Conservation (phyloP, 2,797 vertebrate genomes). For the Lagocephalus sceleratus region DNA sequence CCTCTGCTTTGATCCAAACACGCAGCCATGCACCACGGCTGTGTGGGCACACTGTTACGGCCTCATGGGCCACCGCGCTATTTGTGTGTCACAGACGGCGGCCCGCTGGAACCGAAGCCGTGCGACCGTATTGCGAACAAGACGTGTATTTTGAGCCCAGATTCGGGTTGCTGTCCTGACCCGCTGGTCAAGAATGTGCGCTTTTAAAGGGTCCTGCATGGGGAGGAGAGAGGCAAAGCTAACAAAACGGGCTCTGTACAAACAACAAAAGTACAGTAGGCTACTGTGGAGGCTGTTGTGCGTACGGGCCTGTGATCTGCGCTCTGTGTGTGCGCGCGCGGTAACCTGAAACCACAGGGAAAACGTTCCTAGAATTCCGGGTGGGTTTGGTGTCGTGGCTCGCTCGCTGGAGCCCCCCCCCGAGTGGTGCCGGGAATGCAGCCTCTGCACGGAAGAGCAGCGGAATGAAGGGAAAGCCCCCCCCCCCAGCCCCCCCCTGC, state of each 20-base stretch:
- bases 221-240: slow-evolving; percentile 50
- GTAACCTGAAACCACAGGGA: slow-evolving; percentile 75
- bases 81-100: slow-evolving; percentile 25
- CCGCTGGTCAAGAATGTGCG: slow-evolving; percentile 31
- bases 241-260: slow-evolving; percentile 59
- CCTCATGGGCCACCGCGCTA: slow-evolving; percentile 37
- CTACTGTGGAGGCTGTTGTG: slow-evolving; percentile 51
- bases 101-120: no score
- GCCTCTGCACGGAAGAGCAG: slow-evolving; percentile 56
- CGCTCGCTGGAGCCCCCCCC: slow-evolving; percentile 60
- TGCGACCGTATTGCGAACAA: slow-evolving; percentile 45
- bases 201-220: slow-evolving; percentile 51
- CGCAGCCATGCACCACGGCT: slow-evolving; percentile 15
- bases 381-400: slow-evolving; percentile 72
- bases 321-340: slow-evolving; percentile 52
- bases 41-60: slow-evolving; percentile 39
- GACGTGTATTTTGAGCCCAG: slow-evolving; percentile 39
- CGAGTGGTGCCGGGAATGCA: slow-evolving; percentile 66
- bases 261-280: slow-evolving; percentile 73
- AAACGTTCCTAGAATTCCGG: slow-evolving; percentile 76
- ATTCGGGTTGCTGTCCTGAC: slow-evolving; percentile 26
- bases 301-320: slow-evolving; percentile 44
- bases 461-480: slow-evolving; percentile 54
- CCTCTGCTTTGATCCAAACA: slow-evolving; percentile 53
- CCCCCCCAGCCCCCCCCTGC: slow-evolving; percentile 8